Base-by-base conservation (phyloP, 2,113 vertebrate genomes). In the Casuarius casuarius region DNA sequence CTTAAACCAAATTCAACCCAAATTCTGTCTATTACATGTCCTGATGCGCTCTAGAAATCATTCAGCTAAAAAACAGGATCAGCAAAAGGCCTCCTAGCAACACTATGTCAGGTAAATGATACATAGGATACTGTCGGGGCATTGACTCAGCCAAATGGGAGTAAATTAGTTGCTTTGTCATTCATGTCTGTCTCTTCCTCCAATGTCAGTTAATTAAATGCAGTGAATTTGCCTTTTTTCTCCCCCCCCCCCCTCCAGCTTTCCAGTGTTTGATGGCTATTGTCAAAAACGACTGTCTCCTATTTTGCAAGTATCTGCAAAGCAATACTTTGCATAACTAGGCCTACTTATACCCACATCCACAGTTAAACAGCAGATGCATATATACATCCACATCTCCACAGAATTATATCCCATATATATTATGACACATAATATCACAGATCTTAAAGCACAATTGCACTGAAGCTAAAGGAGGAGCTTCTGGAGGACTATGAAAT, bases 111-210 rank as follows among this genome's bases (percentile, higher is more conserved):
- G 77, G 61, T 78, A 72, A 71, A 87, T 44, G n/a, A 84, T 52
- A 93, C 72, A 74, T 16, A 84, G 25, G 38, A 56, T 89, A 40
- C 58, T 78, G 73, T 52, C 82, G 80, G 61, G 25, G 51, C 61
- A 84, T 91, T 95, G 91, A 58, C 70, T 95, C 80, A 91, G 56
- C 25, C 58, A 89, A 63, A 78, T 42, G 40, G 40, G 48, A 91
- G 48, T 49, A 92, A 92, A 86, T 80, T 42, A 79, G 14, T 90
- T 0, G 2, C 18, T 78, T 74, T 89, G n/a, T 25, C 54, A 49
- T 85, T 85, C 40, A 25, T 35, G 48, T 40, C 56, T 82, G 31
- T 48, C 22, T 87, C 29, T 75, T 89, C 17, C 8, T 17, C 26
- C 33, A 70, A 0, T 77, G 88, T 49, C 46, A 62, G 33, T 71